Conservation (phyloP, 2,113 vertebrate genomes). For the Siphamia tubifer region DNA sequence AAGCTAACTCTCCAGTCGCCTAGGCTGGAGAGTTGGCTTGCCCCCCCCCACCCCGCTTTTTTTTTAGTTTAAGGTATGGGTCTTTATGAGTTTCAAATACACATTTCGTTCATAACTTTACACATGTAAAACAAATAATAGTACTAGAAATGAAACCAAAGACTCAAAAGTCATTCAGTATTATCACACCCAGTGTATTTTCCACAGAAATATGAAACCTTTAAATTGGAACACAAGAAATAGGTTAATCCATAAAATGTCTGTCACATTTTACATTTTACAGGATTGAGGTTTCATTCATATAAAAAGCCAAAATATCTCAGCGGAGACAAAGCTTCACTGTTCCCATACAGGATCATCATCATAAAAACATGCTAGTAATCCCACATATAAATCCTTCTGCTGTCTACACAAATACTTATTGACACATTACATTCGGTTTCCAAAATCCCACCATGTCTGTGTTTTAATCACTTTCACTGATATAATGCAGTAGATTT, state of each 20-base stretch:
- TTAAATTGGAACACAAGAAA: slow-evolving; percentile 37
- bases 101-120: no score
- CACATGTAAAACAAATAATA: no score
- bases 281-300: slow-evolving; percentile 44
- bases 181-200: not conserved
- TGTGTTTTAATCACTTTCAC: slow-evolving; percentile 36
- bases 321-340: slow-evolving; percentile 29
- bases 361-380: slow-evolving; percentile 34
- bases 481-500: slow-evolving; percentile 25
- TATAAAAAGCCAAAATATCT: slow-evolving; percentile 26
- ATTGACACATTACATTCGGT: not conserved
- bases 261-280: slow-evolving; percentile 45
- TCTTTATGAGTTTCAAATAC: no score
- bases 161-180: not conserved
- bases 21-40: no score
- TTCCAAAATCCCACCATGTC: slow-evolving; percentile 4
- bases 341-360: slow-evolving; percentile 31
- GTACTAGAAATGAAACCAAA: no score
- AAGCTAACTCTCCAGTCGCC: no score
- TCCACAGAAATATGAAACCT: not conserved
- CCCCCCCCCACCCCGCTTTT: no score
- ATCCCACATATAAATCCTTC: slow-evolving; percentile 58
- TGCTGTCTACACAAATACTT: slow-evolving; percentile 8
- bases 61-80: no score
- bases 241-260: slow-evolving; percentile 68